Base-by-base conservation (phyloP, 1,140 invertebrate species). In the Drosophila sp. region DNA sequence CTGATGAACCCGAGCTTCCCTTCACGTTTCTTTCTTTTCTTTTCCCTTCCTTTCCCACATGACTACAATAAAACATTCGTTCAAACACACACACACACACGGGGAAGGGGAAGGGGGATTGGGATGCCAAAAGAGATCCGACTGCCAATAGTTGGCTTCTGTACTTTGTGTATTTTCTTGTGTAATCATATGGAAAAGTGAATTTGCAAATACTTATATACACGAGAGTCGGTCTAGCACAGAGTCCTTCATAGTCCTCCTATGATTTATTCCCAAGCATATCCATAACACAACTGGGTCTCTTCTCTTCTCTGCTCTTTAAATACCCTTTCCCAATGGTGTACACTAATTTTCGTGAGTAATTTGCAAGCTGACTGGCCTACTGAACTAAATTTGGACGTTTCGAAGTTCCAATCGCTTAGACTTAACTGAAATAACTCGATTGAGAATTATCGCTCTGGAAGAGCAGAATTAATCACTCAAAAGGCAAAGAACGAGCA, bases 161-260 rank as follows among this genome's bases (percentile, higher is more conserved):
- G 32, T 58, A 58, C 56, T 58, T 7, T 50, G 44, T 50, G 84
- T 84, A 89, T 82, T 80, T 86, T 86, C 72, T 67, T 73, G 82
- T 90, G 86, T 82, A 90, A 90, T 90, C 86, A 90, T 83, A 81
- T 90, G 86, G 86, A 90, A 90, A 90, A 90, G 79, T 90, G 86
- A 90, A 90, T 90, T 90, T 90, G 76, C 79, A 90, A 90, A 86
- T 90, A 82, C 79, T 76, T 50, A 50, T 47, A 27, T 27, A 86
- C 79, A 90, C 83, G 76, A 71, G 68, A 76, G 60, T 55, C 60
- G 58, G 54, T 62, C 64, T 58, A 61, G 58, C 30, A 64, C 54
- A 27, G 23, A 50, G 44, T 50, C 44, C 44, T 50, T 76, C 73
- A 58, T 76, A 61, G 72, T 70, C 64, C 54, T 17, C 41, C 44